A percentile compares a stretch with the other conserved stretches of the same genome.
Evolutionary conservation across 2,797 vertebrate genomes (phyloP).

Genomic region (Molossus alvarezi): DNA sequence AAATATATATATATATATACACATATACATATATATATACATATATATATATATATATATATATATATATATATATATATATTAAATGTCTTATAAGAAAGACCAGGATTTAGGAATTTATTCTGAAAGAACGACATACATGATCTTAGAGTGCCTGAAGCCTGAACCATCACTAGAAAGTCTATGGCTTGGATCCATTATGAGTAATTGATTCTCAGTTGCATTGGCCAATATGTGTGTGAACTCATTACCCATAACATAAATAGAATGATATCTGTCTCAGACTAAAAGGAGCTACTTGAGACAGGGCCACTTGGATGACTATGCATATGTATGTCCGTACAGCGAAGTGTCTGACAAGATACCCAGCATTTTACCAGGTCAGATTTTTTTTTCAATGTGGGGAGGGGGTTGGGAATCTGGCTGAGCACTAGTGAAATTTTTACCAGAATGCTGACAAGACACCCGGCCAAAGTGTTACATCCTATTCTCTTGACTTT

Average conservation of each 20-base stretch:
- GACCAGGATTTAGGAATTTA: constrained; percentile 32
- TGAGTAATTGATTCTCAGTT: constrained; percentile 48
- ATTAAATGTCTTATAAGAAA: background rate
- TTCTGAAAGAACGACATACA: background rate
- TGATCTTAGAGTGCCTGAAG: background rate
- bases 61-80: background rate
- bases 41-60: too few relatives aligned
- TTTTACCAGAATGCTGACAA: constrained; percentile 52
- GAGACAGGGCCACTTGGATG: fast-evolving
- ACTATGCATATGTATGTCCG: fast-evolving
- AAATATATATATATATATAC: too few relatives aligned
- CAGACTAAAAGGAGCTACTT: background rate
- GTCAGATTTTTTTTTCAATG: background rate
- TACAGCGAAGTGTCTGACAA: constrained; percentile 50
- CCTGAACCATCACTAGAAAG: background rate
- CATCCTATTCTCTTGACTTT: constrained; percentile 65
- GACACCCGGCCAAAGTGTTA: background rate
- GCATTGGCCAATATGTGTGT: background rate
- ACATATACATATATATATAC: too few relatives aligned
- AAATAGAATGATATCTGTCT: background rate
- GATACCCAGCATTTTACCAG: background rate
- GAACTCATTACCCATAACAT: background rate
- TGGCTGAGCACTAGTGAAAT: background rate
- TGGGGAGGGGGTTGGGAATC: background rate
- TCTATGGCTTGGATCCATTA: constrained; percentile 48